Conservation (phyloP, 2,113 vertebrate species). For the Mohoua ochrocephala region DNA sequence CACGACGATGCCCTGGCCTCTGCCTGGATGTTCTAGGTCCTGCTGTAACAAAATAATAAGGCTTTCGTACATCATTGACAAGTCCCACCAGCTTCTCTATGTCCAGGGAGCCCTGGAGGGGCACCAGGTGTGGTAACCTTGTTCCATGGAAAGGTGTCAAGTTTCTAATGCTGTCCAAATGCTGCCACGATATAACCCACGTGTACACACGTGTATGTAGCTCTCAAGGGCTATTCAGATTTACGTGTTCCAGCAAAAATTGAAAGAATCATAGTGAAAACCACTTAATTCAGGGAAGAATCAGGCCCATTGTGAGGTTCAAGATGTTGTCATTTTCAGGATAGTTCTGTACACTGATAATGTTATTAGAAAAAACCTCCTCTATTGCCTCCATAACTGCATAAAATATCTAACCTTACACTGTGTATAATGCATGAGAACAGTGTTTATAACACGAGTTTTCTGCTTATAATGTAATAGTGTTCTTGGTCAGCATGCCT, state of each 20-base stretch:
- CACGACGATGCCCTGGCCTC: rapidly evolving
- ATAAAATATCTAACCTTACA: background rate
- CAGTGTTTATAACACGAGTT: background rate
- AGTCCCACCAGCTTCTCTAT: background rate
- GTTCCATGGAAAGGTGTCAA: rapidly evolving
- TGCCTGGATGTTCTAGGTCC: background rate
- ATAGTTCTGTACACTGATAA: background rate
- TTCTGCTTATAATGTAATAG: background rate
- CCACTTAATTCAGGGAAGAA: background rate
- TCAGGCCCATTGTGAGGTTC: background rate
- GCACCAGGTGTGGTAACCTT: rapidly evolving
- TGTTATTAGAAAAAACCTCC: background rate
- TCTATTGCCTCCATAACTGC: background rate
- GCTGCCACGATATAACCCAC: rapidly evolving
- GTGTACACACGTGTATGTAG: rapidly evolving
- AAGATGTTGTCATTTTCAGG: background rate
- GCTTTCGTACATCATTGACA: background rate
- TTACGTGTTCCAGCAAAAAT: background rate
- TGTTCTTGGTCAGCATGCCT: constrained; percentile 16
- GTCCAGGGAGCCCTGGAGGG: background rate
- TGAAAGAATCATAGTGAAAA: background rate
- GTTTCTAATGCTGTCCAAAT: background rate
- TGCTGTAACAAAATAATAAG: background rate
- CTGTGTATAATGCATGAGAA: background rate
- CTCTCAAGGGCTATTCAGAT: background rate